Base-by-base conservation (phyloP, 2,113 vertebrate genomes). In the Hiodon tergisus region DNA sequence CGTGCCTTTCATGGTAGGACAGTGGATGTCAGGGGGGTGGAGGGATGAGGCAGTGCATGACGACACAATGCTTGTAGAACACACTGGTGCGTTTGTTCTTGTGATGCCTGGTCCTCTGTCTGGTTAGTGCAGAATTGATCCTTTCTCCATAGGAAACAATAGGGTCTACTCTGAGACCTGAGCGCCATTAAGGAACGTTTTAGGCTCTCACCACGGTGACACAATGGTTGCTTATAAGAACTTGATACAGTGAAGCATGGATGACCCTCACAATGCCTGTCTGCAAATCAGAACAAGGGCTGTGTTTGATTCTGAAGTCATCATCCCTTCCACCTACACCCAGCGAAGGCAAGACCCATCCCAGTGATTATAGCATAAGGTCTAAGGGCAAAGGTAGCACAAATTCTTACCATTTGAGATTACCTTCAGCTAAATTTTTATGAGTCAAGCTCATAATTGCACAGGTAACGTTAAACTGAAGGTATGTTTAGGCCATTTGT, bases 51-150 rank as follows among this genome's bases (percentile, higher is more conserved):
- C 31, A 48, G 54, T 9, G 52, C 13, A 69, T 69, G 66, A 54
- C 13, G 47, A 7, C 2, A 11, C 71, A 6, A 47, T 11, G 17
- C 55, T 4, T 5, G 31, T 5, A 6, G 31, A 17, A 48, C 51
- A 73, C 72, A 73, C 11, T 63, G n/a, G 46, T 52, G 46, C 10
- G 5, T 46, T 55, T 73, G 72, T 74, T 52, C 60, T 66, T 74
- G n/a, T 47, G 54, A 13, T 60, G 63, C 50, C 58, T 54, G 16
- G 59, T 74, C 13, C 62, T 54, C 46, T 16, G 11, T 66, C 51
- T 47, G 51, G 31, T 9, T 3, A 13, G 48, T 55, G 71, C 51
- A 74, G 48, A 13, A 61, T 50, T 14, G 61, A 58, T 16, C 31
- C n/a, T 48, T 7, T 54, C 16, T 10, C 59, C 3, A 11, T 5